Evolutionary conservation across 2,888 invertebrate species (phyloP).

Genomic region (Stomorhina lunata): DNA sequence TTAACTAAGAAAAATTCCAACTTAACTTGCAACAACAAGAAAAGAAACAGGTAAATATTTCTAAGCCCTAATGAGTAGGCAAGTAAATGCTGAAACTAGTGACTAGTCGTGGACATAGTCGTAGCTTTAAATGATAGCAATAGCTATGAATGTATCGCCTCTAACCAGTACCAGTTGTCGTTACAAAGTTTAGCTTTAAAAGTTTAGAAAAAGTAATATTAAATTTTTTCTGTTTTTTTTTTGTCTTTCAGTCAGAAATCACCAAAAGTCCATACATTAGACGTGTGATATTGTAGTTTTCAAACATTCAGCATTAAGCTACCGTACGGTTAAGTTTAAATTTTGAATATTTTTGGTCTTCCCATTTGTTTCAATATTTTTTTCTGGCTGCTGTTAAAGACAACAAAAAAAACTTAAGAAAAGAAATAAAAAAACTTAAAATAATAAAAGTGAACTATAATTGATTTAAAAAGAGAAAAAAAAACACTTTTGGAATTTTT

Average conservation of each 20-base stretch:
- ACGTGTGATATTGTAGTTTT: slow-evolving; percentile 49
- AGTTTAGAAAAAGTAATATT: slow-evolving; percentile 28
- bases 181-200: slow-evolving; percentile 22
- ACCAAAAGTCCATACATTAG: slow-evolving; percentile 53
- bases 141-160: not conserved
- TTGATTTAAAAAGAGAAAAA: not conserved
- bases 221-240: too few species aligned
- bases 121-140: too few species aligned
- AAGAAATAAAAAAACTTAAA: not conserved
- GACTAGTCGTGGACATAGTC: too few species aligned
- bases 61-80: too few species aligned
- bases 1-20: too few species aligned
- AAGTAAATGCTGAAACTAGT: too few species aligned
- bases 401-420: not conserved
- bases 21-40: not conserved
- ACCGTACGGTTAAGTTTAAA: slow-evolving; percentile 49
- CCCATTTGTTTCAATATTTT: not conserved
- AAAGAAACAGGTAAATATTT: not conserved
- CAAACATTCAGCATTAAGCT: slow-evolving; percentile 59
- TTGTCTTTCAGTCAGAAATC: not conserved
- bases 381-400: slow-evolving; percentile 15
- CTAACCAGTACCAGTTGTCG: slow-evolving; percentile 6
- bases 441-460: slow-evolving; percentile 11
- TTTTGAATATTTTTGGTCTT: too few species aligned
- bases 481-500: not conserved